Conservation (phyloP, 92 coral and sea anemone genomes). For the Isaurus tuberculatus region DNA sequence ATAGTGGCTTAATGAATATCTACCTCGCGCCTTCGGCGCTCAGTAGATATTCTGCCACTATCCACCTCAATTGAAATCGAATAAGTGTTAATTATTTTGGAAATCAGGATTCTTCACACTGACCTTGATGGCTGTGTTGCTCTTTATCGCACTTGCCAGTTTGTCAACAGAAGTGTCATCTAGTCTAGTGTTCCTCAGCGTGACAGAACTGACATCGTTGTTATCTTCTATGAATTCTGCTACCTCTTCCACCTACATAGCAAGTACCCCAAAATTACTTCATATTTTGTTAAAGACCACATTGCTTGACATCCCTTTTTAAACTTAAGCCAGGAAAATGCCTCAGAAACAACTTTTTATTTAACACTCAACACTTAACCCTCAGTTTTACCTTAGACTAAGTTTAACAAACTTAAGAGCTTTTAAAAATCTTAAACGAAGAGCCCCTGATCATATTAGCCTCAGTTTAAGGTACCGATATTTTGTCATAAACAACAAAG, state of each 20-base stretch:
- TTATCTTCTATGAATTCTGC: conserved; percentile 67
- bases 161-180: conserved; percentile 73
- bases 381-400: not conserved
- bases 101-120: not conserved
- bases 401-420: not conserved
- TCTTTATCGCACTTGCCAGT: conserved; percentile 66
- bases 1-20: too few species aligned
- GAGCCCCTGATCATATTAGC: too few species aligned
- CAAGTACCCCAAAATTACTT: not conserved
- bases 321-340: not conserved
- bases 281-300: not conserved
- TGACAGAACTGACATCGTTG: conserved; percentile 78
- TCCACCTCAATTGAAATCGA: too few species aligned
- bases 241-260: conserved; percentile 80
- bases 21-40: too few species aligned
- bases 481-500: too few species aligned
- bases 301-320: not conserved
- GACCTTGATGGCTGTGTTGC: conserved; percentile 72
- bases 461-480: too few species aligned
- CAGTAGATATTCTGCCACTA: too few species aligned
- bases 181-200: conserved; percentile 79
- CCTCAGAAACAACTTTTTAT: not conserved
- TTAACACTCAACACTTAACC: too few species aligned
- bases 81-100: not conserved
- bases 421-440: too few species aligned